phyloP scores from a whole-genome alignment of 2,888 invertebrate genomes.

The Sinhomidia bicolor region DNA sequence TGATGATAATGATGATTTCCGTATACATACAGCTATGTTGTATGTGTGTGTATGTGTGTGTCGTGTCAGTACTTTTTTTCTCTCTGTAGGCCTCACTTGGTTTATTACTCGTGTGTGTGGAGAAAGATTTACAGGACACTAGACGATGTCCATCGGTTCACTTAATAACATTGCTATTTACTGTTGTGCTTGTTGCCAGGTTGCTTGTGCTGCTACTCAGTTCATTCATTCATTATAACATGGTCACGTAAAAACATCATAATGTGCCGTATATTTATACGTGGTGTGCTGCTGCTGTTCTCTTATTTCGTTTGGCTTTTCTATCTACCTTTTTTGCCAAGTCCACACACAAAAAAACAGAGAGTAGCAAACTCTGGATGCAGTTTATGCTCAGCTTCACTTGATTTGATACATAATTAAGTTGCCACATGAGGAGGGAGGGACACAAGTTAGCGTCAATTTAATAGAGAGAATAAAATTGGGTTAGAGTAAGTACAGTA shows the following conservation, averaged over 20 bases:
- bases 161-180: background rate
- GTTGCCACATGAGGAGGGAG: background rate
- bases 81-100: no score
- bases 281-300: no score
- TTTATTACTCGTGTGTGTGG: background rate
- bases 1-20: background rate
- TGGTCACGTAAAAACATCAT: no score
- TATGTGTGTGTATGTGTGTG: background rate
- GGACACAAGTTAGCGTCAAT: background rate
- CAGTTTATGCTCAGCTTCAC: background rate
- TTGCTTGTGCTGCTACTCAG: background rate
- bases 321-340: no score
- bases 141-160: background rate
- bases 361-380: background rate
- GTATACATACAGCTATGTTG: no score
- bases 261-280: no score
- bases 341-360: no score
- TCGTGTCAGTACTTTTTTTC: no score
- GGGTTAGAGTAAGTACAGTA: no score
- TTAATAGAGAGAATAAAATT: background rate
- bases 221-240: background rate
- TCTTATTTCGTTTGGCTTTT: no score
- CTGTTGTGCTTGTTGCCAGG: no score
- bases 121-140: slow-evolving; percentile 25
- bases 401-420: slow-evolving; percentile 21